phyloP scores from a whole-genome alignment of 2,888 invertebrate species.

The Balanococcus diminutus region DNA sequence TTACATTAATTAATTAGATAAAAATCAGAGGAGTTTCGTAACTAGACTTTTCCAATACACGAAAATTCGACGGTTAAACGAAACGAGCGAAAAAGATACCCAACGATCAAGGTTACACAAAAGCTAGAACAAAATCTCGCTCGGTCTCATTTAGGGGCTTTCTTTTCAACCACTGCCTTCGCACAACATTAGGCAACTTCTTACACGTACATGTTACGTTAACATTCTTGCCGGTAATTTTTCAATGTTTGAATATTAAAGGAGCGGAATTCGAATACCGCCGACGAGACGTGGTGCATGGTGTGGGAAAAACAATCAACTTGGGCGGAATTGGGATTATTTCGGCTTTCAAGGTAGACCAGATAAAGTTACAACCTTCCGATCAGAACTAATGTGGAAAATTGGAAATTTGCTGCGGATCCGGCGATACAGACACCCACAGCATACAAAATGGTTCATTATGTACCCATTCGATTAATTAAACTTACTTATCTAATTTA shows the following conservation, averaged over 20 bases:
- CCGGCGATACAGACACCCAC: neutral
- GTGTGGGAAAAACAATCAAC: neutral
- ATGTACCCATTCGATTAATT: neutral
- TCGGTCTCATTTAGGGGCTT: neutral
- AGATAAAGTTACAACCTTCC: conserved; percentile 2
- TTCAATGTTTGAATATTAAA: conserved; percentile 11
- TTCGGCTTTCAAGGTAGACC: neutral
- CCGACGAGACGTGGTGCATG: too few relatives aligned
- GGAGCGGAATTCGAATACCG: neutral
- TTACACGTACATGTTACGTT: neutral
- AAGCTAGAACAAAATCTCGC: neutral
- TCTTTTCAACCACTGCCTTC: neutral
- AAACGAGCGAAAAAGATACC: neutral
- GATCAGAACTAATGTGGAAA: neutral
- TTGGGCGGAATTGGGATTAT: neutral
- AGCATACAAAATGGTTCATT: neutral
- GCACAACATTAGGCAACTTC: conserved; percentile 4
- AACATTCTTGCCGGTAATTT: neutral
- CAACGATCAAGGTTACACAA: neutral
- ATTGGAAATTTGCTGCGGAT: neutral
- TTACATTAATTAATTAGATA: neutral
- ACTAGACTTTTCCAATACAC: neutral
- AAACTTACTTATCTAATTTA: neutral
- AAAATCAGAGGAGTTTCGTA: neutral
- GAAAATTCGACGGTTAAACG: neutral